A percentile compares a stretch with the other conserved stretches of the same genome.
Conservation (phyloP, 2,888 invertebrate species). For the Oligia latruncula region DNA sequence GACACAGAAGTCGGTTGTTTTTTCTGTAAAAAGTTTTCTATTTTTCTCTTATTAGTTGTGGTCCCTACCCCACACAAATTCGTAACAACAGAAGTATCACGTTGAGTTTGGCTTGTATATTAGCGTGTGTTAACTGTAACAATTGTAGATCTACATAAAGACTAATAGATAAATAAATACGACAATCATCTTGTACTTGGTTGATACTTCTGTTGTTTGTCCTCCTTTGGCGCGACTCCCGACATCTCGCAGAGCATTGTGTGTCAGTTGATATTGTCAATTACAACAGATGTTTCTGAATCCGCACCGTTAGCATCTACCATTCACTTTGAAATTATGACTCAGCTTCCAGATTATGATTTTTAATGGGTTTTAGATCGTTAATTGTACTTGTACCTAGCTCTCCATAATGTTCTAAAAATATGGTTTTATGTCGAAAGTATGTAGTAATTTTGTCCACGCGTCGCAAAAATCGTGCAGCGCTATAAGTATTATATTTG, state of each 20-base stretch:
- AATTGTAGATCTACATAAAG: too few species aligned
- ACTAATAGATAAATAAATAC: too few species aligned
- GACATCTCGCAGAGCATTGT: slow-evolving; percentile 60
- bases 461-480: too few species aligned
- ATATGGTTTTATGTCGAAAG: background rate
- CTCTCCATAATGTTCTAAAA: background rate
- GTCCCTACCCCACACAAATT: too few species aligned
- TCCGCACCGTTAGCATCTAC: slow-evolving; percentile 17
- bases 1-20: too few species aligned
- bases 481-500: too few species aligned
- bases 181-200: background rate
- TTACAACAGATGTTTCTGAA: slow-evolving; percentile 64
- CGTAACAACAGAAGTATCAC: too few species aligned
- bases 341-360: slow-evolving; percentile 18
- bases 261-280: slow-evolving; percentile 62
- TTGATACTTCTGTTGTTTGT: slow-evolving; percentile 51
- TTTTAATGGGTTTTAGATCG: slow-evolving; percentile 11
- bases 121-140: too few species aligned
- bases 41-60: too few species aligned
- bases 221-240: slow-evolving; percentile 8
- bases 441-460: too few species aligned
- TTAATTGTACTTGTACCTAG: background rate
- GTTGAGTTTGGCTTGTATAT: too few species aligned
- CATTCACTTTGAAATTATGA: slow-evolving; percentile 41
- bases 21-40: too few species aligned